phyloP scores from a whole-genome alignment of 2,888 invertebrate species.

The Leptopilina drosophilae region DNA sequence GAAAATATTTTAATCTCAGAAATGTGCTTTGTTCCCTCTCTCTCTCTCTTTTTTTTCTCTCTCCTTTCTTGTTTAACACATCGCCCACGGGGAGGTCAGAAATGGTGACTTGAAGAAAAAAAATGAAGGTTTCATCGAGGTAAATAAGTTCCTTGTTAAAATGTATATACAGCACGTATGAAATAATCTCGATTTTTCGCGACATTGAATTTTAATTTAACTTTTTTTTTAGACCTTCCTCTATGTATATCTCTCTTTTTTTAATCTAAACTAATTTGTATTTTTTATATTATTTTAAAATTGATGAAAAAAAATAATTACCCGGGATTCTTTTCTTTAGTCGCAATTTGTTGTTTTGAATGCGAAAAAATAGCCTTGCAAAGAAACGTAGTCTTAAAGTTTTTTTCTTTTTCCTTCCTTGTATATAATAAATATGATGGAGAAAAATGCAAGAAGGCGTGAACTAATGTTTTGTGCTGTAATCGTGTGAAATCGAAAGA shows the following conservation, averaged over 20 bases:
- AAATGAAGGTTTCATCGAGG: conserved; percentile 20
- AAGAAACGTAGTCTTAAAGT: background rate
- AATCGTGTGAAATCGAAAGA: conserved; percentile 12
- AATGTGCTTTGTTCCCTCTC: conserved; percentile 17
- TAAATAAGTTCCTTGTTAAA: conserved; percentile 32
- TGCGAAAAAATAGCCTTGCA: background rate
- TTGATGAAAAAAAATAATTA: background rate
- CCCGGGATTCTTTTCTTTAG: background rate
- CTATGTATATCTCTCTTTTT: no score
- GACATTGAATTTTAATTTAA: background rate
- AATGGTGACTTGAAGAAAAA: background rate
- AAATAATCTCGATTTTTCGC: conserved; percentile 1
- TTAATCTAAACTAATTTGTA: no score
- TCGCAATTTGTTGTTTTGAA: background rate
- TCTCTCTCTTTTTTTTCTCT: background rate
- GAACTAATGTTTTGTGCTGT: conserved; percentile 22
- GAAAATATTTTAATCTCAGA: conserved; percentile 26
- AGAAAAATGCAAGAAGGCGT: conserved; percentile 6
- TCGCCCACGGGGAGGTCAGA: conserved; percentile 30
- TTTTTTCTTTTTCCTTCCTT: background rate
- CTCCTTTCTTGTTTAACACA: conserved; percentile 1
- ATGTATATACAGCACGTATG: background rate
- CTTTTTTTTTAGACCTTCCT: no score
- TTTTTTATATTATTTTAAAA: no score
- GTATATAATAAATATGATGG: conserved; percentile 18